Conservation (phyloP, 2,797 vertebrate genomes). For the Typhlichthys subterraneus region DNA sequence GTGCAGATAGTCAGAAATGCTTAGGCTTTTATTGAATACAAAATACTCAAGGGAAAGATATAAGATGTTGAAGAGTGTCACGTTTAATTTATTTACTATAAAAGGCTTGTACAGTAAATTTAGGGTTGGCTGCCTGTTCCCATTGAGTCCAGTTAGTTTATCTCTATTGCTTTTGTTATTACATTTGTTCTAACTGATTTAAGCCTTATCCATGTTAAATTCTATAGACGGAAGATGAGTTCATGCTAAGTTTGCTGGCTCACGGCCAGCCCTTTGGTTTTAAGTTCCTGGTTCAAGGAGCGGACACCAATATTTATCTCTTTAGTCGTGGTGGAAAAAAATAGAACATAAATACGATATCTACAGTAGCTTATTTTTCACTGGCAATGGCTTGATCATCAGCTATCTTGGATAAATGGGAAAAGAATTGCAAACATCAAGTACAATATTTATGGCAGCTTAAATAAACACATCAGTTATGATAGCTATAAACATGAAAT, state of each 20-base stretch:
- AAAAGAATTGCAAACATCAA: conserved; percentile 5
- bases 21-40: no score
- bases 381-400: not conserved
- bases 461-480: conserved; percentile 44
- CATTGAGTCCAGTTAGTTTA: no score
- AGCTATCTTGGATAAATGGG: not conserved
- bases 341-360: not conserved
- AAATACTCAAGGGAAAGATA: no score
- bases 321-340: conserved; percentile 8
- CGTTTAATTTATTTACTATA: no score
- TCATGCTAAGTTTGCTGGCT: conserved; percentile 15
- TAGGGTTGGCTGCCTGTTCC: no score
- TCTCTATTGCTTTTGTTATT: not conserved
- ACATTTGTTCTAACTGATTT: not conserved
- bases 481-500: conserved; percentile 44
- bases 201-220: not conserved
- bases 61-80: no score
- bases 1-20: no score
- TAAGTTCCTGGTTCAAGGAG: conserved; percentile 28
- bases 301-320: conserved; percentile 33
- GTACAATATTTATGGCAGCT: conserved; percentile 25
- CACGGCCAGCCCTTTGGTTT: conserved; percentile 24
- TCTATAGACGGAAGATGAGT: not conserved
- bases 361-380: not conserved
- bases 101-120: no score